Percentiles rank a stretch among this genome's conserved stretches.
Evolutionary conservation across 2,888 invertebrate species (phyloP).

Genomic region (Volucella bombylans): DNA sequence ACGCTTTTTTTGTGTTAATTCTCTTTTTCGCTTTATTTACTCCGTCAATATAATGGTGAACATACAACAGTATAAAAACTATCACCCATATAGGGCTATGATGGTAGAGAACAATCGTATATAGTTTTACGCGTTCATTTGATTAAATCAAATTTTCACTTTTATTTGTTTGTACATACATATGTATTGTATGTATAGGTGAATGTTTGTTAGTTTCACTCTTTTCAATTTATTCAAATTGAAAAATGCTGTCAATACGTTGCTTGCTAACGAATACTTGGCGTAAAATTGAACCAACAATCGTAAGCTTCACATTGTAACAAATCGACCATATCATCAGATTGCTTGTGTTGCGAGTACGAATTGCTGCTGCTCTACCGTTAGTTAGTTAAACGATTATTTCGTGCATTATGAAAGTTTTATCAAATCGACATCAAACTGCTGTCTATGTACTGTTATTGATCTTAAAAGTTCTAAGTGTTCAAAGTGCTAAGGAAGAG

Average conservation of each 20-base stretch:
- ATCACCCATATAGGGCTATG: conserved; percentile 42
- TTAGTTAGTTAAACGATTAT: conserved; percentile 38
- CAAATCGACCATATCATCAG: neutral
- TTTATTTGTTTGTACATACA: conserved; percentile 42
- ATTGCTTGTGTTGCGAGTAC: neutral
- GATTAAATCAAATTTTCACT: conserved; percentile 72
- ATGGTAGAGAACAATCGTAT: conserved; percentile 50
- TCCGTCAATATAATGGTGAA: conserved; percentile 33
- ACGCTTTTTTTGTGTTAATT: neutral
- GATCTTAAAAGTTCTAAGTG: conserved; percentile 44
- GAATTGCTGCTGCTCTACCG: conserved; percentile 39
- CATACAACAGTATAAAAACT: conserved; percentile 56
- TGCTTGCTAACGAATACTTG: neutral
- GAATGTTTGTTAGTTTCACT: conserved; percentile 47
- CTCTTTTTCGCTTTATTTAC: conserved; percentile 46
- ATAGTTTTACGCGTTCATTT: conserved; percentile 61
- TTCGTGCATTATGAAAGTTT: conserved; percentile 70
- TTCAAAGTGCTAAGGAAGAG: conserved; percentile 73
- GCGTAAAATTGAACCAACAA: neutral
- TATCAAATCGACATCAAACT: conserved; percentile 57
- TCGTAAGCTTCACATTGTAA: neutral
- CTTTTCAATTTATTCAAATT: conserved; percentile 69
- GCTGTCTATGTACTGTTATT: conserved; percentile 59
- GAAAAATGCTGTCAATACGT: conserved; percentile 45
- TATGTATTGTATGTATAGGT: neutral